phyloP scores from a whole-genome alignment of 2,797 vertebrate species.

The Microhierax caerulescens region DNA sequence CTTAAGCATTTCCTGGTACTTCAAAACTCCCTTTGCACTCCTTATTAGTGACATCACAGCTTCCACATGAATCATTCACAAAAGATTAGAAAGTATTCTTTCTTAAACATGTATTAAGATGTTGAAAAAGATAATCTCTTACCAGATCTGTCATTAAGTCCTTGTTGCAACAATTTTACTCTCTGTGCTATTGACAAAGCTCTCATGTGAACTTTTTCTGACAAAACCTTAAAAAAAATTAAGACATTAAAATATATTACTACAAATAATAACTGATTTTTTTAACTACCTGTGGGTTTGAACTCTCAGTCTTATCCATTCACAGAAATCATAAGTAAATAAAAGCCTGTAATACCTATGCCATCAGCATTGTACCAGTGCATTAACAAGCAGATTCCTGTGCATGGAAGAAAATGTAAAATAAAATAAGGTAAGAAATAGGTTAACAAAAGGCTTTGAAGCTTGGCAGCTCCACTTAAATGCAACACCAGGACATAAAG shows the following conservation, averaged over 20 bases:
- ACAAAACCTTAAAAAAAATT: constrained; percentile 83
- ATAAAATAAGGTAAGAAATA: neutral
- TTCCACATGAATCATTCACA: neutral
- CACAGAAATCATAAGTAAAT: neutral
- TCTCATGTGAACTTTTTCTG: constrained; percentile 93
- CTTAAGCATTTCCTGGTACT: neutral
- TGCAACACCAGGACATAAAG: neutral
- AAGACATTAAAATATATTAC: neutral
- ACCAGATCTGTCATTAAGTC: constrained; percentile 92
- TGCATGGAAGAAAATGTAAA: neutral
- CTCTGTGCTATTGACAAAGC: constrained; percentile 93
- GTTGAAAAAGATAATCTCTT: constrained; percentile 25
- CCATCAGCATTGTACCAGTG: neutral
- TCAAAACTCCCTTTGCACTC: neutral
- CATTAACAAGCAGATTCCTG: neutral
- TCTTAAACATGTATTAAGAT: neutral
- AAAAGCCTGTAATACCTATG: neutral
- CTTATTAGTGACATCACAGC: neutral
- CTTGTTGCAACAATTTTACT: constrained; percentile 90
- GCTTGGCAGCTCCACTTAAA: neutral
- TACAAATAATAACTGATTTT: neutral
- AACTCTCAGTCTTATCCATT: neutral
- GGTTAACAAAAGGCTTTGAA: neutral
- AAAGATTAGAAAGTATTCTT: neutral
- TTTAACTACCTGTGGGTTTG: neutral